Evolutionary conservation across 2,797 vertebrate species (phyloP).

Genomic region (Poecile montanus): DNA sequence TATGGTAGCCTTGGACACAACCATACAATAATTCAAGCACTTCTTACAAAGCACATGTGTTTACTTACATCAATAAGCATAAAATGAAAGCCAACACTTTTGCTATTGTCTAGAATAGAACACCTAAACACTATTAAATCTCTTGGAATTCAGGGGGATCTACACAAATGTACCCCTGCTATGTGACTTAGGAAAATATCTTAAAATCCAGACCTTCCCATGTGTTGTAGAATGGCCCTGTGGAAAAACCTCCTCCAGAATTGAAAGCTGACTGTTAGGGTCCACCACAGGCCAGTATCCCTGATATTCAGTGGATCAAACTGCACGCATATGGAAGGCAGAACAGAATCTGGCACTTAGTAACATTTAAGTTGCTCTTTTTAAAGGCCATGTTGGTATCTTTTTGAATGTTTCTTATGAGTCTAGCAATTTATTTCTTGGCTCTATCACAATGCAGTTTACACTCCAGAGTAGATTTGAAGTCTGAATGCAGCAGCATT

Average conservation of each 20-base stretch:
- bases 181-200: neutral
- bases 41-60: neutral
- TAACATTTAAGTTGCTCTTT: neutral
- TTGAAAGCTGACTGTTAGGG: neutral
- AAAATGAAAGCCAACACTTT: slow-evolving; percentile 3
- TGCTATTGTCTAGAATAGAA: neutral
- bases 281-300: neutral
- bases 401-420: neutral
- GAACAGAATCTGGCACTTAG: neutral
- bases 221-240: neutral
- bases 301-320: neutral
- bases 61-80: neutral
- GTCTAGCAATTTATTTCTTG: neutral
- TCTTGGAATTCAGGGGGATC: neutral
- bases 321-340: neutral
- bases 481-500: neutral
- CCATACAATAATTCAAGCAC: neutral
- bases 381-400: neutral
- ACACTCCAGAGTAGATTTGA: neutral
- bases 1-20: slow-evolving; percentile 14
- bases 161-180: fast-evolving
- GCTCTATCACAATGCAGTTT: neutral
- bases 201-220: neutral
- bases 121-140: neutral
- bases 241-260: neutral